Evolutionary conservation across 2,888 invertebrate genomes (phyloP), one percentile per base, ranked within the genome.

Genomic region (Globia sparganii): DNA sequence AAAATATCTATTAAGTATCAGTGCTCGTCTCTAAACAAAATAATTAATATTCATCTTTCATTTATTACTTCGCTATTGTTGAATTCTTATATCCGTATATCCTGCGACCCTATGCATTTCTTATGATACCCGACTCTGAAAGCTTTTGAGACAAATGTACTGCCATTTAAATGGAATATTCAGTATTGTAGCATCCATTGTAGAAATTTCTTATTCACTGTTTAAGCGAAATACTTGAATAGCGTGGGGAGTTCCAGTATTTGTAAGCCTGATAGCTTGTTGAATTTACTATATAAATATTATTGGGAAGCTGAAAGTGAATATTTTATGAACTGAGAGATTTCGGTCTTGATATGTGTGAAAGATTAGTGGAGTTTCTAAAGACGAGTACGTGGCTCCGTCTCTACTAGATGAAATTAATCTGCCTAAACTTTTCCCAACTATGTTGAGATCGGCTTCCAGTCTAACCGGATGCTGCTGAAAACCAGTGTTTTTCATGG

Each of bases 111-210:
- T 92, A 94, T 95, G 93, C 94, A 95, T 95, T 94, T 91, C 91
- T 95, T 95, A 95, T 95, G 94, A 95, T 89, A 86, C 86, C 69
- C 86, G 84, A 86, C 91, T 92, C 91, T 78, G 91, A 94, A 94
- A 92, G 93, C 94, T 94, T 94, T 94, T 91, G 92, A 93, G 93
- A 94, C 93, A 94, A 95, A 95, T 94, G 94, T 94, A 91, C 92
- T 91, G 94, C 93, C 92, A 94, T 94, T 94, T 94, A 93, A 93
- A 95, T 95, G 88, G 94, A 95, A 95, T 95, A 95, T 95, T 95
- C 93, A 94, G 94, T 92, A 93, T 92, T 92, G 92, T 92, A 93
- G 91, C 92, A 92, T 94, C 91, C 93, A 94, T 94, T 94, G 93
- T 93, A 90, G 89, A 93, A 93, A 93, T 94, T 91, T 93, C 91